Evolutionary conservation across 1,140 invertebrate genomes (phyloP), one percentile per base, ranked within the genome.

Genomic region (Drosophila repleta): DNA sequence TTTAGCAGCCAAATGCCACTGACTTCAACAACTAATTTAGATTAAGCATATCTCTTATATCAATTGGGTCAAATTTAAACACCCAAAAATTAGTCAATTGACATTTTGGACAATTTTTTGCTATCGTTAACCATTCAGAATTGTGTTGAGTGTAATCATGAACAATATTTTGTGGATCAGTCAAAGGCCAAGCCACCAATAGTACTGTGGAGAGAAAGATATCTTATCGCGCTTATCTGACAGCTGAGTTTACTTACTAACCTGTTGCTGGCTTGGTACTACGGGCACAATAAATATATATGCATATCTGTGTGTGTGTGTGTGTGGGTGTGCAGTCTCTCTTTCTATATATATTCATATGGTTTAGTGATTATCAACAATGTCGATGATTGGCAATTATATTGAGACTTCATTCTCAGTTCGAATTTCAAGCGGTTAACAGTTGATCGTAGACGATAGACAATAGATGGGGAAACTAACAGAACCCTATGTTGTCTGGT

Each of bases 151-250:
- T 17, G 1, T 35, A 35, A 35, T 35, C 32, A 13, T 35, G 11
- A 35, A 35, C 3, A 6, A 4, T 10, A 0, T 32, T 35, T 35
- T 35, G 32, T 35, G 32, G 10, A 35, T 35, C 39, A 7, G 39
- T 17, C 13, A 55, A 41, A 24, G 35, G 11, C 20, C 13, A 57
- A 29, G 15, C 49, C 4, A 3, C 11, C 7, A 11, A 18, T 17
- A n/a, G 11, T 7, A 24, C 20, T 26, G 39, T 17, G 24, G 26
- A 57, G 21, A 39, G 20, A 29, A 29, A 26, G 10, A 66, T 51
- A 66, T 17, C 68, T 71, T 71, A 71, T 71, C 68, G 68, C 46
- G 37, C 62, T 71, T 71, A 71, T 71, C 68, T 45, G 37, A 11
- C 52, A 49, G 67, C 39, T 21, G 45, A 37, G 18, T 39, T n/a